phyloP scores from a whole-genome alignment of 2,888 invertebrate genomes.

The Pristionchus entomophagus region DNA sequence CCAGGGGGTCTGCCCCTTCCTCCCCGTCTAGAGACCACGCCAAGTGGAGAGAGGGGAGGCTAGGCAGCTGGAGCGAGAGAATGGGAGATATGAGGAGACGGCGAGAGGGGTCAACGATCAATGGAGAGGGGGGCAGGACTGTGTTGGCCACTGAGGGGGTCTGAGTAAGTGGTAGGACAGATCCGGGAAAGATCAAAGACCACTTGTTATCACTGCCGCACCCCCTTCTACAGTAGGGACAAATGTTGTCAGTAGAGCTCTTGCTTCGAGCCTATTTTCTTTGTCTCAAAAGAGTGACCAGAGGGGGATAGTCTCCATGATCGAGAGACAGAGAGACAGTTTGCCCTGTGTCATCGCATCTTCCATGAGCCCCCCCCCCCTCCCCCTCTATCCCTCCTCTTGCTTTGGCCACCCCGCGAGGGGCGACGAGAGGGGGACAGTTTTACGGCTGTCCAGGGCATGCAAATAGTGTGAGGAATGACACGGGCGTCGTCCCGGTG shows the following conservation, averaged over 20 bases:
- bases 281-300: slow-evolving; percentile 58
- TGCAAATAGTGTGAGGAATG: slow-evolving; percentile 14
- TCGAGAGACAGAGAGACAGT: slow-evolving; percentile 42
- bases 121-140: slow-evolving; percentile 15
- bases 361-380: not conserved
- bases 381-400: not conserved
- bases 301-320: slow-evolving; percentile 43
- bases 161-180: no score
- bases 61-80: not conserved
- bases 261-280: slow-evolving; percentile 30
- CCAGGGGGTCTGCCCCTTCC: not conserved
- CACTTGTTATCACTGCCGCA: not conserved
- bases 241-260: not conserved
- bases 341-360: not conserved
- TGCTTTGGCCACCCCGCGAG: no score
- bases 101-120: not conserved
- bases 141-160: not conserved
- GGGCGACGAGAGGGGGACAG: no score
- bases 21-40: not conserved
- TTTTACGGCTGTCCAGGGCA: slow-evolving; percentile 23
- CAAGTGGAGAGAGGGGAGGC: not conserved
- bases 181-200: not conserved
- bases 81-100: not conserved
- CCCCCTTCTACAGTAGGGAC: not conserved
- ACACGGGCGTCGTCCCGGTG: slow-evolving; percentile 10